A percentile compares a stretch with the other conserved stretches of the same genome.
These are phyloP conservation scores for Drosophila paulistorum DNA, from an alignment of 1,140 invertebrate species.

Conservation along the genomic window DNA sequence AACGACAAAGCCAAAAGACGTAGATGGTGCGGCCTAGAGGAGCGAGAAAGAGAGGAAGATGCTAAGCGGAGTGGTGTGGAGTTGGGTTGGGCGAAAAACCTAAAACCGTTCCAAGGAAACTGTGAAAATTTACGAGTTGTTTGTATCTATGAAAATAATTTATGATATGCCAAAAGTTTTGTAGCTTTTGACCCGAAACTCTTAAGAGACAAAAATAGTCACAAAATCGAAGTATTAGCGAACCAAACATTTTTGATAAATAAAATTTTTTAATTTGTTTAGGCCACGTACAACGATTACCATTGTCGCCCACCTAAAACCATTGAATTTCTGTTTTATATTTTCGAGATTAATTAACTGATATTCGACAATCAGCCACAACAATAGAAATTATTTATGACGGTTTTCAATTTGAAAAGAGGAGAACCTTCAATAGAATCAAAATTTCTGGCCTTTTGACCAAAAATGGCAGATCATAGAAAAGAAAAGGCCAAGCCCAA, in stretches of 20 bases:
- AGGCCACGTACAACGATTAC: not conserved
- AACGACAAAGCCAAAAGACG: conserved; percentile 40
- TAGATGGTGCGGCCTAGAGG: not conserved
- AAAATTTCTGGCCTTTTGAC: not conserved
- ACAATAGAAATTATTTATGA: conserved; percentile 10
- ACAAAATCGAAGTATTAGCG: not conserved
- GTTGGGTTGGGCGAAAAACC: not conserved
- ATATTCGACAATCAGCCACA: not conserved
- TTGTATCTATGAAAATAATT: not conserved
- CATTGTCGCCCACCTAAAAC: not conserved
- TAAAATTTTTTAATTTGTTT: conserved; percentile 18
- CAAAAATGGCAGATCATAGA: not conserved
- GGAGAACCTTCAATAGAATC: not conserved
- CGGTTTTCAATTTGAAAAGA: conserved; percentile 5
- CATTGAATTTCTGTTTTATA: not conserved
- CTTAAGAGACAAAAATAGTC: not conserved
- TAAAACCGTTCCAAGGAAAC: conserved; percentile 62
- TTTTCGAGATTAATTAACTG: conserved; percentile 6
- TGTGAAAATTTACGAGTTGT: conserved; percentile 77
- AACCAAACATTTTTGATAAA: too few relatives aligned
- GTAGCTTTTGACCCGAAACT: not conserved
- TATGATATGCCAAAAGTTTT: conserved; percentile 5
- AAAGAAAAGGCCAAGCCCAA: not conserved
- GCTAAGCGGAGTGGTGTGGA: too few relatives aligned
- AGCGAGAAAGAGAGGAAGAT: not conserved